Evolutionary conservation across 2,888 invertebrate species (phyloP).

Genomic region (Aspidiotus rigidus): DNA sequence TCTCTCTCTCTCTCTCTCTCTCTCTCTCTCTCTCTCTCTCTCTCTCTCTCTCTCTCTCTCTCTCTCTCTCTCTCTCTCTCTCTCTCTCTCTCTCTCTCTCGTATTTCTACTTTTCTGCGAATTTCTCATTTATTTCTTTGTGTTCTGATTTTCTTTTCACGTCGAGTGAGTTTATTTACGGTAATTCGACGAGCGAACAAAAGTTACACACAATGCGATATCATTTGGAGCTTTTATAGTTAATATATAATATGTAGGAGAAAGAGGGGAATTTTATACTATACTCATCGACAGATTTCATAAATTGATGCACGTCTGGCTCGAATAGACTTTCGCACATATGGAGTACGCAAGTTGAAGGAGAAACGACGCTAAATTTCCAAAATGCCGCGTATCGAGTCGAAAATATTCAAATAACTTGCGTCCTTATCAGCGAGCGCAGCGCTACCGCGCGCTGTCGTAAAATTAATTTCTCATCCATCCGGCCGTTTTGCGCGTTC

Average conservation of each 20-base stretch:
- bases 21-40: not conserved
- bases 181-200: constrained; percentile 13
- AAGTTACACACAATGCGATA: not conserved
- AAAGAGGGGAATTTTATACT: too few relatives aligned
- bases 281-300: too few relatives aligned
- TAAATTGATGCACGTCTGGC: too few relatives aligned
- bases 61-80: not conserved
- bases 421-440: too few relatives aligned
- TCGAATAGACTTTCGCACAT: too few relatives aligned
- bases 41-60: not conserved
- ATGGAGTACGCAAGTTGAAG: too few relatives aligned
- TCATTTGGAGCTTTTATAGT: too few relatives aligned
- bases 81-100: not conserved
- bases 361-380: too few relatives aligned
- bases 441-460: not conserved
- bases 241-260: too few relatives aligned
- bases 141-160: constrained; percentile 2
- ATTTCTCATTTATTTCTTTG: not conserved
- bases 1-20: not conserved
- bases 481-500: constrained; percentile 1
- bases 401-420: too few relatives aligned
- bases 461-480: constrained; percentile 2
- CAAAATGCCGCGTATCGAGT: too few relatives aligned
- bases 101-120: not conserved
- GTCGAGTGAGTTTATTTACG: constrained; percentile 13